Evolutionary conservation across 2,797 vertebrate genomes (phyloP).

Genomic region (Pangasius djambal): DNA sequence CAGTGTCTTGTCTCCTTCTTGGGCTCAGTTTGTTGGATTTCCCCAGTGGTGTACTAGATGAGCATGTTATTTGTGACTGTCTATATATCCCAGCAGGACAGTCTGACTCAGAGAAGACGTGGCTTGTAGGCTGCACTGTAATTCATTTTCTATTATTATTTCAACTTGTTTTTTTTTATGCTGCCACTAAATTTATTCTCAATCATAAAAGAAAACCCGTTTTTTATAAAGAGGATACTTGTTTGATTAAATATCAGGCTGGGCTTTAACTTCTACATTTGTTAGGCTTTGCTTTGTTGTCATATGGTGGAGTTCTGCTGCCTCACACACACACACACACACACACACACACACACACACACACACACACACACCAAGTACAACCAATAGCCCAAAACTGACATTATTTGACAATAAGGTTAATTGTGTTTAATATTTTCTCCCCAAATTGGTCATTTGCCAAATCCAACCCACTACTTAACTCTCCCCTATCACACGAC

Average conservation of each 20-base stretch:
- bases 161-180: background rate
- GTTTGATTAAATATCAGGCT: background rate
- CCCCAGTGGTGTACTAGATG: background rate
- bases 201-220: background rate
- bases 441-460: background rate
- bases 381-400: too few relatives aligned
- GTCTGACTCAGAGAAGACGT: background rate
- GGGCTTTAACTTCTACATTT: background rate
- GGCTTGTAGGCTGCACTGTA: background rate
- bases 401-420: background rate
- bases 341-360: constrained; percentile 10
- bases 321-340: background rate
- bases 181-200: background rate
- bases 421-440: background rate
- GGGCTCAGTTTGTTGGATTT: background rate
- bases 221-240: background rate
- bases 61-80: background rate
- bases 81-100: background rate
- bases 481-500: background rate
- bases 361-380: background rate
- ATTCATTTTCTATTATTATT: constrained; percentile 8
- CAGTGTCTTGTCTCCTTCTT: background rate
- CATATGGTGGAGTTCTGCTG: background rate
- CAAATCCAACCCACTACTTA: background rate
- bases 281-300: background rate